A percentile compares a stretch with the other conserved stretches of the same genome.
These are phyloP conservation scores for Avahi laniger DNA, from an alignment of 2,797 vertebrate genomes.

Conservation along the genomic window DNA sequence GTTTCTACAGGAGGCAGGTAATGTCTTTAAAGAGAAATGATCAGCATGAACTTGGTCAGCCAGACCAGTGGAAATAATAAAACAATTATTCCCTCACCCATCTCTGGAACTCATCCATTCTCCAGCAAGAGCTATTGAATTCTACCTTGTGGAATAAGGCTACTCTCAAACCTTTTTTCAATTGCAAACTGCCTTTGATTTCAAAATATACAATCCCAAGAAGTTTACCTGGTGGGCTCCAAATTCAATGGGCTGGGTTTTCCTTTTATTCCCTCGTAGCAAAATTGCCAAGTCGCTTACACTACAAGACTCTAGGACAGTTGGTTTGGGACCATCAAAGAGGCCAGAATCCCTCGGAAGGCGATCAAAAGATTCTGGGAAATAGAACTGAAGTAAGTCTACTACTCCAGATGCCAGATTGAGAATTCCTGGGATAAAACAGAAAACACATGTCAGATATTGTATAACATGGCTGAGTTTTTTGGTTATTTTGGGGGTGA, in stretches of 20 bases:
- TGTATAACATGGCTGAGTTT: neutral
- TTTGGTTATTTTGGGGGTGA: neutral
- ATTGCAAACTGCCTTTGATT: slow-evolving; percentile 29
- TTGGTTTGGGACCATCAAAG: slow-evolving; percentile 88
- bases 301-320: slow-evolving; percentile 87
- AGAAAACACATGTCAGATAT: neutral
- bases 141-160: neutral
- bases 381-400: slow-evolving; percentile 88
- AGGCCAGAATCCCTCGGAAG: slow-evolving; percentile 88
- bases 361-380: slow-evolving; percentile 89
- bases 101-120: neutral
- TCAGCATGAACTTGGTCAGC: neutral
- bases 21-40: neutral
- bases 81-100: neutral
- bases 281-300: slow-evolving; percentile 89
- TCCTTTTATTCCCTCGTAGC: slow-evolving; percentile 88
- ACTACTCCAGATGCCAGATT: slow-evolving; percentile 87
- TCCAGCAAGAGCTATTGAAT: neutral
- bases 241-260: slow-evolving; percentile 90
- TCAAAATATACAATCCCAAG: neutral
- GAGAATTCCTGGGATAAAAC: slow-evolving; percentile 84
- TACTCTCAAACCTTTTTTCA: neutral
- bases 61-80: neutral
- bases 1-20: neutral
- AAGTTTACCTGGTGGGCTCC: slow-evolving; percentile 89